Evolutionary conservation across 1,140 invertebrate species (phyloP), one percentile per base, ranked within the genome.

Genomic region (Aphis craccivora): DNA sequence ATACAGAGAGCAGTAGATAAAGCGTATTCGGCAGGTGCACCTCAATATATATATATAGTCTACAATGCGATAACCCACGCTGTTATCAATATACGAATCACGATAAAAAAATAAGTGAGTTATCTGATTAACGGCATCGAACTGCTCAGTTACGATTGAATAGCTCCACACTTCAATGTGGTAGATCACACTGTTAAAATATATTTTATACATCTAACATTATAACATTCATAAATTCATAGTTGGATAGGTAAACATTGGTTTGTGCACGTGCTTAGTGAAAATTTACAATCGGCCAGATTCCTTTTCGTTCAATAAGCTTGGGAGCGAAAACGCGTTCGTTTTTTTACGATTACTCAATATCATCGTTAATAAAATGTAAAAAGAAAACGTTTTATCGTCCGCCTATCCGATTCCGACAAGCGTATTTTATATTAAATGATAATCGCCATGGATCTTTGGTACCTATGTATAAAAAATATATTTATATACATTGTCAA

Each of bases 1-100:
- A 20, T 23, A 90, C 8, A 20, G 25, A 40, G 37, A 67, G 55
- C 55, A 43, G 55, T 0, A 22, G 40, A 9, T 76, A 37, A 89
- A 48, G 20, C 23, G 45, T 30, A 11, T 40, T 67, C 30, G 37
- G 55, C 89, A 90, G 89, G 53, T 90, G 55, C 89, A 43, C 89
- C 51, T 37, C 48, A 37, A 25, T 48, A 35, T n/a, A 30, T n/a
- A 45, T 6, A 25, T 35, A n/a, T 48, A 88, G 51, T 53, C 35
- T 88, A 88, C 45, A 45, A 25, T 22, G 8, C 1, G 11, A 11
- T 23, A 60, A 90, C 89, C 89, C 55, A 67, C 53, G 55, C 40
- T 43, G 89, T 67, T 90, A 90, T 90, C 89, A 90, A 90, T 67
- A 90, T 55, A 43, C 37, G 37, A 90, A 40, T 89, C 88, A 89